Percentiles rank a stretch among this genome's conserved stretches.
Evolutionary conservation across 2,888 invertebrate species (phyloP).

Genomic region (Clanis bilineata): DNA sequence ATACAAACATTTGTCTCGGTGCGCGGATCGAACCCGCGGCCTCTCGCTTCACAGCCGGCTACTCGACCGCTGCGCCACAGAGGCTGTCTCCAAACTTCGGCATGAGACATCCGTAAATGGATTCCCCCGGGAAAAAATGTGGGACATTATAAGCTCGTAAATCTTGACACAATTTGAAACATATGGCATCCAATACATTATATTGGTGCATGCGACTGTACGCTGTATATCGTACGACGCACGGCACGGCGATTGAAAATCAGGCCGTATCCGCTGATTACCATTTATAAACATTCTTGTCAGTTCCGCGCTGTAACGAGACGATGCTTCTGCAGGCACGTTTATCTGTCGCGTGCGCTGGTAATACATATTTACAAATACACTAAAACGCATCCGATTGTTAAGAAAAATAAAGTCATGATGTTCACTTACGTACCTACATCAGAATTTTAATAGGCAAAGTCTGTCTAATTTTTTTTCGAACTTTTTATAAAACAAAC

Average conservation of each 20-base stretch:
- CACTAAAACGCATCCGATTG: background rate
- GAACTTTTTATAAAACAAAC: too few relatives aligned
- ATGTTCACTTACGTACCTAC: too few relatives aligned
- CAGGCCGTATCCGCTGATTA: slow-evolving; percentile 70
- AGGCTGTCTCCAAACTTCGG: too few relatives aligned
- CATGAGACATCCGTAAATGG: too few relatives aligned
- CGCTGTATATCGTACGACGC: slow-evolving; percentile 41
- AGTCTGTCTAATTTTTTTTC: background rate
- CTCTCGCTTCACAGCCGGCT: too few relatives aligned
- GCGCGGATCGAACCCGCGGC: too few relatives aligned
- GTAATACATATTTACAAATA: background rate
- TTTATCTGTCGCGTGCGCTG: background rate
- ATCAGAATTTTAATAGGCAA: background rate
- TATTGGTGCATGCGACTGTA: slow-evolving; percentile 20
- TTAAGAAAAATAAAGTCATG: background rate
- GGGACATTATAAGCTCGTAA: too few relatives aligned
- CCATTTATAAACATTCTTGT: slow-evolving; percentile 55
- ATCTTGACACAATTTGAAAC: too few relatives aligned
- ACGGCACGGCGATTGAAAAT: slow-evolving; percentile 60
- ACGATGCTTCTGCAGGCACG: slow-evolving; percentile 1
- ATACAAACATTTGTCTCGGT: too few relatives aligned
- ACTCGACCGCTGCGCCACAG: too few relatives aligned
- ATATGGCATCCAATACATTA: background rate
- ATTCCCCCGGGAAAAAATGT: too few relatives aligned
- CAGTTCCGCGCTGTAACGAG: slow-evolving; percentile 44